Evolutionary conservation across 2,113 vertebrate species (phyloP).

Genomic region (Lophotis ruficrista): DNA sequence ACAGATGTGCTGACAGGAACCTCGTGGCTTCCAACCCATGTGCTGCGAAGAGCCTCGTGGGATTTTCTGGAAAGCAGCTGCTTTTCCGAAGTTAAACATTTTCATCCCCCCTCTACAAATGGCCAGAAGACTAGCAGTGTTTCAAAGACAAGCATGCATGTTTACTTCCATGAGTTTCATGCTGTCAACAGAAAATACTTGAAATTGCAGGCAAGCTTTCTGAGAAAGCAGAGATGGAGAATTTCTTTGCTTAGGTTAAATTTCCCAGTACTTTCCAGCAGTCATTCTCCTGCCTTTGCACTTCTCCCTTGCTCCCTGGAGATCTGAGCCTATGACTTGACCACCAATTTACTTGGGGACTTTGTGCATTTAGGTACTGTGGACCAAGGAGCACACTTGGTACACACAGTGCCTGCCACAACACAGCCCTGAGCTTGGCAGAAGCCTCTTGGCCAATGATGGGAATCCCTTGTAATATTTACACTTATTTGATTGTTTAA

Average conservation of each 20-base stretch:
- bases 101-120: background rate
- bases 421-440: background rate
- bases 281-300: background rate
- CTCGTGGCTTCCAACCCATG: background rate
- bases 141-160: background rate
- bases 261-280: background rate
- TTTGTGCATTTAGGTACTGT: background rate
- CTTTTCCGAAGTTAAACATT: background rate
- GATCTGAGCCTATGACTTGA: background rate
- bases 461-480: background rate
- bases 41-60: accelerated
- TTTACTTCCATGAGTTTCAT: background rate
- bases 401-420: accelerated
- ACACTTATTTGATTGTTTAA: background rate
- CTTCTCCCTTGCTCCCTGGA: background rate
- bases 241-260: background rate
- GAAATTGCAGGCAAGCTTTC: background rate
- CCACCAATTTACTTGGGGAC: background rate
- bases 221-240: background rate
- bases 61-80: background rate
- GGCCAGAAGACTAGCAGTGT: background rate
- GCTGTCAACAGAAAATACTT: background rate
- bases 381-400: background rate
- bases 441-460: background rate
- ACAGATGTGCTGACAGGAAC: background rate